Evolutionary conservation across 2,113 vertebrate species (phyloP).

Genomic region (Leptosomus discolor): DNA sequence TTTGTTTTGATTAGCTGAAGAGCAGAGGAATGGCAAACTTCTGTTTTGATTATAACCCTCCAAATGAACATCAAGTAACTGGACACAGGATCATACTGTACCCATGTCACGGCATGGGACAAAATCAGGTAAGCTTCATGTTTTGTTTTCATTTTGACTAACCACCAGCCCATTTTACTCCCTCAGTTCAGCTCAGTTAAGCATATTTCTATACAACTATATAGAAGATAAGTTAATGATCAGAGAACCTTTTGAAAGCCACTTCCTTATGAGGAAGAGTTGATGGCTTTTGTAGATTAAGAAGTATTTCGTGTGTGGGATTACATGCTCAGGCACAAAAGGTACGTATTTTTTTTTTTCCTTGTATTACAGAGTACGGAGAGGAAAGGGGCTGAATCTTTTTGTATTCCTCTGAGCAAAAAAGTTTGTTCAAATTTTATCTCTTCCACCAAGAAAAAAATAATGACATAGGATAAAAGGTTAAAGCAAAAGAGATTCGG

Average conservation of each 20-base stretch:
- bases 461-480: neutral
- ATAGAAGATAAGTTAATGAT: neutral
- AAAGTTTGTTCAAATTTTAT: neutral
- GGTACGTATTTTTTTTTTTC: neutral
- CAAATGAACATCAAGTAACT: slow-evolving; percentile 74
- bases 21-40: slow-evolving; percentile 81
- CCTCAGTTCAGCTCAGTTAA: neutral
- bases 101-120: slow-evolving; percentile 92
- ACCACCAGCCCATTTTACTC: neutral
- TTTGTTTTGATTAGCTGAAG: slow-evolving; percentile 80
- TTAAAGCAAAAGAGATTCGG: neutral
- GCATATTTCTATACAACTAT: neutral
- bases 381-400: neutral
- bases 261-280: neutral
- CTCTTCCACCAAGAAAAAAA: neutral
- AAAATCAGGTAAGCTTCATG: slow-evolving; percentile 87
- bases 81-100: slow-evolving; percentile 88
- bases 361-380: neutral
- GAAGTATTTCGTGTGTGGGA: neutral
- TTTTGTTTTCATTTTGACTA: neutral
- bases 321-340: neutral
- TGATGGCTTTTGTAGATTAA: neutral
- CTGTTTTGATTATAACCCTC: slow-evolving; percentile 96
- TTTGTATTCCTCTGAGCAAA: neutral
- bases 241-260: neutral